Evolutionary conservation across 2,113 vertebrate species (phyloP).

Genomic region (Cyphomyrus plagiostoma): DNA sequence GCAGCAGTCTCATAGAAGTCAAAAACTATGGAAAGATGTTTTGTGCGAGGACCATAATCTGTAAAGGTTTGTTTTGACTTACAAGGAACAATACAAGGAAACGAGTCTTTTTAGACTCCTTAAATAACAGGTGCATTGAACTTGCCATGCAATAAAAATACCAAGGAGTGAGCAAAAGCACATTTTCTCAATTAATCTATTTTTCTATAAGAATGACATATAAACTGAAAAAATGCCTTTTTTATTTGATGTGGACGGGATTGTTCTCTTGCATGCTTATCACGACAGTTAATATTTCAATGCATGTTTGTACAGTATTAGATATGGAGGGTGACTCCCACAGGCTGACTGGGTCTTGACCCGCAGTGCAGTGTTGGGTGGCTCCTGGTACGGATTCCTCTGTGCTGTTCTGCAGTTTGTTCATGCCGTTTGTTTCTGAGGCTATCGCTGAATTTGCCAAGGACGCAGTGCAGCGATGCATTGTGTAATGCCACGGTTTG

Average conservation of each 20-base stretch:
- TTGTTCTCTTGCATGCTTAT: slow-evolving; percentile 14
- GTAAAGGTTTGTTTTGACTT: slow-evolving; percentile 12
- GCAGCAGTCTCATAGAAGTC: slow-evolving; percentile 30
- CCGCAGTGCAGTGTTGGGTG: slow-evolving; percentile 49
- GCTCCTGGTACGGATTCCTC: slow-evolving; percentile 56
- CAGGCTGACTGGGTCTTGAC: slow-evolving; percentile 33
- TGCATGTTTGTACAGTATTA: slow-evolving; percentile 37
- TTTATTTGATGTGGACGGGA: background rate
- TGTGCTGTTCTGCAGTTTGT: slow-evolving; percentile 32
- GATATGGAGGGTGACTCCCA: slow-evolving; percentile 43
- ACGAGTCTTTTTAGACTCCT: background rate
- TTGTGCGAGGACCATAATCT: background rate
- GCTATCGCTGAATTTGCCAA: slow-evolving; percentile 22
- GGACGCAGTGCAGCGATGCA: no score
- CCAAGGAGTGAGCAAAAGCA: background rate
- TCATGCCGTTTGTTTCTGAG: slow-evolving; percentile 35
- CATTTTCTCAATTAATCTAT: background rate
- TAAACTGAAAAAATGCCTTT: background rate
- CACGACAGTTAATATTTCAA: slow-evolving; percentile 39
- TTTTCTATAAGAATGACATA: background rate
- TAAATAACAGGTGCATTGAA: background rate
- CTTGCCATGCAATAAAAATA: background rate
- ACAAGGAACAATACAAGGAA: background rate
- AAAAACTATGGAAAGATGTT: slow-evolving; percentile 35
- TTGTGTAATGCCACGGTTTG: background rate